Base-by-base conservation (phyloP, 2,113 vertebrate genomes). In the Phaetusa simplex region DNA sequence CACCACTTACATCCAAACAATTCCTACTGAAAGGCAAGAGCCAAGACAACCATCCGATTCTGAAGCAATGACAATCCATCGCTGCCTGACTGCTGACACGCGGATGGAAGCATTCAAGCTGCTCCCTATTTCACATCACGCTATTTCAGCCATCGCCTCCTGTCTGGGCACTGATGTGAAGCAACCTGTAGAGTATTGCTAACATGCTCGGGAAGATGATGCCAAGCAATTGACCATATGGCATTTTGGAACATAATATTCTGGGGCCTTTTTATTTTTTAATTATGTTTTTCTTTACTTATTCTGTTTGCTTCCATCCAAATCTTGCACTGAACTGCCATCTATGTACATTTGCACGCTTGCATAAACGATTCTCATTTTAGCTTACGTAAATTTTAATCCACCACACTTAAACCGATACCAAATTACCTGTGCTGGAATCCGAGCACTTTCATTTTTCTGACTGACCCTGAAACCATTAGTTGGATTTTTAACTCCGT, bases 191-290 rank as follows among this genome's bases (percentile, higher is more conserved):
- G 81, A 85, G 70, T 62, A 73, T 14, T 55, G 78, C 78, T 76
- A 82, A 36, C 56, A 29, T 40, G 20, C 45, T 72, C 19, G 9
- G 67, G 84, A 80, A 94, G 77, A 71, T 14, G 79, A 96, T 50
- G 77, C 69, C 93, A 93, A 92, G 56, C 77, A 93, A 87, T 38
- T 56, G 92, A 38, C 80, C 83, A 89, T 82, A 83, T 90, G 83
- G 92, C 77, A 85, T 89, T 94, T 86, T 93, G 86, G 90, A 95
- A 86, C 49, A 77, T 38, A 91, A 95, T 32, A 70, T 86, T 82
- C 81, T 24, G 47, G 14, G 36, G 14, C 15, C 42, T 50, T 67
- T 61, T 81, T 30, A 83, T 40, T 80, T 94, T 89, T 88, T 27
- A 85, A 81, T 80, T 72, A 58, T 65, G 29, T 55, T 92, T 86